phyloP scores from a whole-genome alignment of 1,140 invertebrate species.

The Drosophila neocordata region DNA sequence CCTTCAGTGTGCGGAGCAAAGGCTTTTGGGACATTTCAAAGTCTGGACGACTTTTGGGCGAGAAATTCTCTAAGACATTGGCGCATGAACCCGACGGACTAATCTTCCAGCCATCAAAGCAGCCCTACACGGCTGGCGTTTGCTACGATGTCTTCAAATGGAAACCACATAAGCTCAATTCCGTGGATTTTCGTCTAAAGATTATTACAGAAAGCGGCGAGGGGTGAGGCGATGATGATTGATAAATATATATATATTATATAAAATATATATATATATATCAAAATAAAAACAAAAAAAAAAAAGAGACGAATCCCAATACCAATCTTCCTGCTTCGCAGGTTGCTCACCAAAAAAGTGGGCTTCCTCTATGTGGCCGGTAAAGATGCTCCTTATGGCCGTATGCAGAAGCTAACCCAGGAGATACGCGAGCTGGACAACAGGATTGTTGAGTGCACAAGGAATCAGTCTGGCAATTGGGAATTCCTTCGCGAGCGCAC shows the following conservation, averaged over 20 bases:
- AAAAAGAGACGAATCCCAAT: not conserved
- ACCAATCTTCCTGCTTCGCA: constrained; percentile 24
- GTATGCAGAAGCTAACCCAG: constrained; percentile 90
- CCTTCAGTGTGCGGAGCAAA: constrained; percentile 94
- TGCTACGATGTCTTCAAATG: constrained; percentile 96
- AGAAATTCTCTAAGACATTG: constrained; percentile 93
- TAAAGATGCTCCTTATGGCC: constrained; percentile 85
- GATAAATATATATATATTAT: not conserved
- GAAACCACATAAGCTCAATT: constrained; percentile 97
- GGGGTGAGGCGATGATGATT: constrained; percentile 83
- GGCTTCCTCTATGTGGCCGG: constrained; percentile 93
- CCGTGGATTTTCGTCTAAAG: constrained; percentile 96
- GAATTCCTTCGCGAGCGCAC: constrained; percentile 97
- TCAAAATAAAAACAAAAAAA: not conserved
- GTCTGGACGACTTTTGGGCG: constrained; percentile 88
- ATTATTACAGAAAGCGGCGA: constrained; percentile 88
- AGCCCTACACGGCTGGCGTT: constrained; percentile 92
- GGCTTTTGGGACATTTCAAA: constrained; percentile 93
- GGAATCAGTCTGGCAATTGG: constrained; percentile 89
- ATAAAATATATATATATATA: no score
- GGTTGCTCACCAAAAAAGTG: constrained; percentile 85
- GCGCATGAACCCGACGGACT: constrained; percentile 98
- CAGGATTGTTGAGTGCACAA: constrained; percentile 98
- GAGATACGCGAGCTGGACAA: constrained; percentile 91
- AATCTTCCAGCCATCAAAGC: constrained; percentile 96